A percentile compares a stretch with the other conserved stretches of the same genome.
Conservation (phyloP, 2,113 vertebrate species). For the Athene noctua region DNA sequence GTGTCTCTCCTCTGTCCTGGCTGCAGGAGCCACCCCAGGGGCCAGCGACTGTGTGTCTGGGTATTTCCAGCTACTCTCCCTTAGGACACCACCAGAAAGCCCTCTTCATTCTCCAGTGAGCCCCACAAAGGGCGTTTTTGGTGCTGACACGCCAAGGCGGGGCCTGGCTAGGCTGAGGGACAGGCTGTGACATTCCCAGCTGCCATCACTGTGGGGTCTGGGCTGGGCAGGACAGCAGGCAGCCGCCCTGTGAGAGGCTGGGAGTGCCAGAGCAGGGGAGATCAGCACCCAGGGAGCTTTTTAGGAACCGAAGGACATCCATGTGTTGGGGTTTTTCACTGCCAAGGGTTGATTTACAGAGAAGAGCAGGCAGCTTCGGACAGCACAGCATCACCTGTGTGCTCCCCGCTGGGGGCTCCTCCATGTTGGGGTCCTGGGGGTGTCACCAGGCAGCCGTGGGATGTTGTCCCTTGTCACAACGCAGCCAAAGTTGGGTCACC, state of each 20-base stretch:
- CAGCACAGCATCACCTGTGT: fast-evolving
- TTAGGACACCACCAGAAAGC: neutral
- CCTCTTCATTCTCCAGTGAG: neutral
- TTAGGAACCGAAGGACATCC: fast-evolving
- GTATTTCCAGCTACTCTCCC: neutral
- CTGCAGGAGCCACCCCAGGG: fast-evolving
- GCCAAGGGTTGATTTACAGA: neutral
- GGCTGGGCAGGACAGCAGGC: neutral
- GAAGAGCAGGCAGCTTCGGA: neutral
- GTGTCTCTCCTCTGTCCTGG: fast-evolving
- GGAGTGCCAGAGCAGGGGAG: fast-evolving
- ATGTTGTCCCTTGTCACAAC: neutral
- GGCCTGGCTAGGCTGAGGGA: neutral
- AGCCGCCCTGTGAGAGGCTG: fast-evolving
- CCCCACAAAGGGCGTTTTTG: neutral
- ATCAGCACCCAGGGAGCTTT: neutral
- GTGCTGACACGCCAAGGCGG: neutral
- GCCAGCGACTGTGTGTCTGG: fast-evolving
- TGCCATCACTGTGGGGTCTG: neutral
- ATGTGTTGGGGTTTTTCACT: fast-evolving
- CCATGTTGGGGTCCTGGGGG: neutral
- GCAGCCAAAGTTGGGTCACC: fast-evolving
- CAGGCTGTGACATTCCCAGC: neutral
- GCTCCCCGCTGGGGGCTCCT: neutral
- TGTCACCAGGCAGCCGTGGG: neutral